phyloP scores from a whole-genome alignment of 2,797 vertebrate genomes.

The Amblyraja radiata region DNA sequence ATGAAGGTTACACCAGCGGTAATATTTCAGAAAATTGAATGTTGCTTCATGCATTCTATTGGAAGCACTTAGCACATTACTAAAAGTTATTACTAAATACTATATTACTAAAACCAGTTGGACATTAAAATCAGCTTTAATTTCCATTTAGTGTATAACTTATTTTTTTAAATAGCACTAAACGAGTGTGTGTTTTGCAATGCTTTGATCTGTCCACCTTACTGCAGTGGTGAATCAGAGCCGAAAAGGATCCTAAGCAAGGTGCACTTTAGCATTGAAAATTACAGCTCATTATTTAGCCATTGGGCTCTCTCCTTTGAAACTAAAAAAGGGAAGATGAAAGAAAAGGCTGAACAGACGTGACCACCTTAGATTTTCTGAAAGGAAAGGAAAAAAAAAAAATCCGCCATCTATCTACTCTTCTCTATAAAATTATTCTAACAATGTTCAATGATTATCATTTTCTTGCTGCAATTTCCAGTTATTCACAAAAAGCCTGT shows the following conservation, averaged over 20 bases:
- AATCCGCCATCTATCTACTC: not conserved
- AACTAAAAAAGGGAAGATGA: constrained; percentile 35
- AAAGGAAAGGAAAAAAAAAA: not conserved
- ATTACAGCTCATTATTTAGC: constrained; percentile 38
- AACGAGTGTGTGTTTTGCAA: not conserved
- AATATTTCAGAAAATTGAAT: not conserved
- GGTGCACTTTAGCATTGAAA: constrained; percentile 37
- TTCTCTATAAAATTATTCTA: constrained; percentile 26
- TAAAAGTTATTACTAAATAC: not conserved
- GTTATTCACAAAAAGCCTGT: constrained; percentile 36
- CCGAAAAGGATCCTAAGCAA: constrained; percentile 23
- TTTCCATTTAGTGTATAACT: not conserved
- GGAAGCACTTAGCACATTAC: not conserved
- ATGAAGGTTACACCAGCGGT: not conserved
- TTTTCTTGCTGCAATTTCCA: constrained; percentile 31
- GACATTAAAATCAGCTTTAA: constrained; percentile 15
- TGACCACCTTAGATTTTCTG: constrained; percentile 31
- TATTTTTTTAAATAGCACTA: not conserved
- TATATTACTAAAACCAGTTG: not conserved
- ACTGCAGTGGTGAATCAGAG: not conserved
- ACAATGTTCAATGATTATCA: constrained; percentile 9
- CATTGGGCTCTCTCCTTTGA: constrained; percentile 32
- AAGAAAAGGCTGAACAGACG: constrained; percentile 30
- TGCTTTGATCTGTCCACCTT: constrained; percentile 37
- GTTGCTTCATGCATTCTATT: constrained; percentile 1